Base-by-base conservation (phyloP, 2,797 vertebrate species). In the Argyrosomus regius region DNA sequence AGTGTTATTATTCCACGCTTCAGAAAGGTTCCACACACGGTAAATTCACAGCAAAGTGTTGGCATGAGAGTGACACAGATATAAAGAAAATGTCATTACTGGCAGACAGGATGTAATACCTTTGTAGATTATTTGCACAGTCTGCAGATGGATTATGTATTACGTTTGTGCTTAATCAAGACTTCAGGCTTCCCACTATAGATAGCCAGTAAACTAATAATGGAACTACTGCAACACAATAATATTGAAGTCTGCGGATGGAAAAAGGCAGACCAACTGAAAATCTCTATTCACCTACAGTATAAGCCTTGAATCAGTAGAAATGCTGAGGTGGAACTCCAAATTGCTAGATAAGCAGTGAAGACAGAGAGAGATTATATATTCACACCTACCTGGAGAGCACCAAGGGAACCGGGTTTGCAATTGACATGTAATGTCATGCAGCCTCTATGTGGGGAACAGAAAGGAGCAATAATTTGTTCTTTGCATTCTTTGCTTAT, bases 291-390 rank as follows among this genome's bases (percentile, higher is more conserved):
- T 77, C 50, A 56, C 8, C 35, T 22, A 22, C 22, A 22, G 22
- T 22, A 1, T 22, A 18, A 46, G 24, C 46, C 39, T 28, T 72
- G 28, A 72, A 72, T 72, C 58, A 39, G 72, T 22, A 22, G n/a
- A 84, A 58, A 39, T 74, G 58, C 64, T 87, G 75, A 75, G 67
- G 49, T 68, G 63, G 56, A 77, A 73, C 77, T 75, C 35, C 7
- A 45, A 64, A 72, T 70, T 60, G 60, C 26, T 5, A 54, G 72
- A 83, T 79, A 82, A 81, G 60, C 57, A 69, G 39, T 4, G 12
- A 57, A 7, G 26, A 59, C n/a, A 56, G 8, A 39, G 18, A 35
- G 31, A 43, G 18, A 49, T 62, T 31, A 41, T 12, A 53, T 26
- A 39, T 22, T 57, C 22, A n/a, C 24, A 45, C 8, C 22, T 6